Evolutionary conservation across 2,888 invertebrate species (phyloP).

Genomic region (Brachycybe producta): DNA sequence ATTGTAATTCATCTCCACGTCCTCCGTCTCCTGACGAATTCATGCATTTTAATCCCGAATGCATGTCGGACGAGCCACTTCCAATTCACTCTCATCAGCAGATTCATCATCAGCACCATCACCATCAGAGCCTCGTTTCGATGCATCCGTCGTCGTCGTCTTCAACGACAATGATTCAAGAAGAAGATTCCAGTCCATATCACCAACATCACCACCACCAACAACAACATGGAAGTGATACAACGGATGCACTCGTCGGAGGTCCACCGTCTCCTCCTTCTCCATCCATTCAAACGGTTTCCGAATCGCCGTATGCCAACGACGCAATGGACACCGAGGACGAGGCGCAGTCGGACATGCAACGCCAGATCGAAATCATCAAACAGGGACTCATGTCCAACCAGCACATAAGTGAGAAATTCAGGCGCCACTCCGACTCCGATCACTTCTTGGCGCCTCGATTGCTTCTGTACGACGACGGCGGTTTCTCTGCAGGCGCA

Average conservation of each 20-base stretch:
- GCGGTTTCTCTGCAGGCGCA: slow-evolving; percentile 18
- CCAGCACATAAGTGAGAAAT: slow-evolving; percentile 36
- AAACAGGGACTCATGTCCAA: slow-evolving; percentile 58
- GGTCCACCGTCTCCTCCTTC: not conserved
- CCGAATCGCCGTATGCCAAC: no score
- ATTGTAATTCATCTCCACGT: not conserved
- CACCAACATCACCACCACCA: not conserved
- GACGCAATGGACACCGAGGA: not conserved
- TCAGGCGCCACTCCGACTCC: slow-evolving; percentile 45
- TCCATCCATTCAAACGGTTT: not conserved
- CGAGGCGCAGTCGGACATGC: slow-evolving; percentile 11
- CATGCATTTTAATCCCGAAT: no score
- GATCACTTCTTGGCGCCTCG: slow-evolving; percentile 39
- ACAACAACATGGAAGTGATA: not conserved
- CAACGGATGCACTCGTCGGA: not conserved
- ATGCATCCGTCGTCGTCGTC: not conserved
- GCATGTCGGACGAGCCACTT: slow-evolving; percentile 1
- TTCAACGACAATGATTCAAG: not conserved
- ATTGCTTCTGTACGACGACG: slow-evolving; percentile 15
- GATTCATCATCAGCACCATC: slow-evolving; percentile 5
- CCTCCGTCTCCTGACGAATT: not conserved
- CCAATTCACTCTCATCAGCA: not conserved
- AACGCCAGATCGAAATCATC: slow-evolving; percentile 27
- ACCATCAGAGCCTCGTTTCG: not conserved
- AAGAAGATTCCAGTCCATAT: not conserved